Evolutionary conservation across 1,140 invertebrate genomes (phyloP), one percentile per base, ranked within the genome.

Genomic region (Polyergus mexicanus): DNA sequence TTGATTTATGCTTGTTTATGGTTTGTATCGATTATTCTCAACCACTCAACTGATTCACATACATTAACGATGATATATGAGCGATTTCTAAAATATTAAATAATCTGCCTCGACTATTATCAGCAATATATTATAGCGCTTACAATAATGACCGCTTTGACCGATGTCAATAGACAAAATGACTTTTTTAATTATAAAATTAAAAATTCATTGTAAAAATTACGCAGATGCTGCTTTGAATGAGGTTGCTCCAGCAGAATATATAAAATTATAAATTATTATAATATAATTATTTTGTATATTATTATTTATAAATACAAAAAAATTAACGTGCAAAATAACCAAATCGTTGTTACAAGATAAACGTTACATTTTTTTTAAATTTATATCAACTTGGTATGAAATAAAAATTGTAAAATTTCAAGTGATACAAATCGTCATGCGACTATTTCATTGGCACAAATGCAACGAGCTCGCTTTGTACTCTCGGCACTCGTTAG

Each of bases 1-100:
- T 41, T 80, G 65, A 80, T 80, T 80, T 71, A 80, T 80, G 77
- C 22, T 56, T 71, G 47, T 80, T 80, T 71, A 56, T 22, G 44
- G 32, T 56, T 56, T 10, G 35, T 54, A 80, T 71, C 65, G 35
- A 80, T 80, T 71, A 80, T 69, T 22, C 7, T 41, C 22, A 41
- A 41, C 32, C 51, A 38, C 19, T 56, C 47, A 16, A 13, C 13
- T 71, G 22, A 71, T 80, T 13, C 22, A 6, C 35, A 28, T n/a
- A 68, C 25, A 47, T 71, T 80, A 38, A 80, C 22, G 47, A 69
- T 80, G 56, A 56, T 41, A 80, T 58, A 80, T 19, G 65, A 11
- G 2, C 60, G 2, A 41, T n/a, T 77, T 19, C 11, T 54, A 22
- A 41, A 80, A 71, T 16, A 8, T 41, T 80, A 80, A 54, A 80